phyloP scores from a whole-genome alignment of 2,888 invertebrate species.

The Synergus umbraculus region DNA sequence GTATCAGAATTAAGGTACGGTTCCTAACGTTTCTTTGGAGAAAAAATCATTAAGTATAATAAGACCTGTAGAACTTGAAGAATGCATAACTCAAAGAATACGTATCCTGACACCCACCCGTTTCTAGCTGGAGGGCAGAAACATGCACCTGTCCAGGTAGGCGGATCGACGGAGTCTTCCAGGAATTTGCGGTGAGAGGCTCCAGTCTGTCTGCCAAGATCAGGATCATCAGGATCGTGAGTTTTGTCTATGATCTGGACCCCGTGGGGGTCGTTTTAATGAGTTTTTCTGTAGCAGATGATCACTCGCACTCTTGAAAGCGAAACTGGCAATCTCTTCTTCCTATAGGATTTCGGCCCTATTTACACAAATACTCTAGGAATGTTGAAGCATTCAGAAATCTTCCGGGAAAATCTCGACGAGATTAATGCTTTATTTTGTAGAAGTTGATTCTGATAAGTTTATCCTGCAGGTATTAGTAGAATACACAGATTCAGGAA shows the following conservation, averaged over 20 bases:
- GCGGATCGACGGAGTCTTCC: slow-evolving; percentile 68
- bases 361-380: neutral
- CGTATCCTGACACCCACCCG: slow-evolving; percentile 68
- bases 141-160: slow-evolving; percentile 76
- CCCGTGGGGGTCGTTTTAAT: slow-evolving; percentile 67
- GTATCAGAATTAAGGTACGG: slow-evolving; percentile 19
- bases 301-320: slow-evolving; percentile 45
- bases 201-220: slow-evolving; percentile 74
- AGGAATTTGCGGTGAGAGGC: slow-evolving; percentile 70
- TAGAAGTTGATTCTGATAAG: neutral
- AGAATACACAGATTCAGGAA: too few species aligned
- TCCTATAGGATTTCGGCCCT: neutral
- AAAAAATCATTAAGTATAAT: slow-evolving; percentile 63
- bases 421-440: neutral
- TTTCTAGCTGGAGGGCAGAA: slow-evolving; percentile 64
- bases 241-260: slow-evolving; percentile 66
- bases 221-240: slow-evolving; percentile 71
- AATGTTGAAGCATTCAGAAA: neutral
- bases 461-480: neutral
- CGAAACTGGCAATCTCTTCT: neutral
- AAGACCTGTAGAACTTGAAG: slow-evolving; percentile 66
- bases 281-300: slow-evolving; percentile 61
- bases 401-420: neutral
- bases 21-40: slow-evolving; percentile 47
- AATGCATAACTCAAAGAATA: slow-evolving; percentile 72